Conservation (phyloP, 2,113 vertebrate species). For the Engystomops pustulosus region DNA sequence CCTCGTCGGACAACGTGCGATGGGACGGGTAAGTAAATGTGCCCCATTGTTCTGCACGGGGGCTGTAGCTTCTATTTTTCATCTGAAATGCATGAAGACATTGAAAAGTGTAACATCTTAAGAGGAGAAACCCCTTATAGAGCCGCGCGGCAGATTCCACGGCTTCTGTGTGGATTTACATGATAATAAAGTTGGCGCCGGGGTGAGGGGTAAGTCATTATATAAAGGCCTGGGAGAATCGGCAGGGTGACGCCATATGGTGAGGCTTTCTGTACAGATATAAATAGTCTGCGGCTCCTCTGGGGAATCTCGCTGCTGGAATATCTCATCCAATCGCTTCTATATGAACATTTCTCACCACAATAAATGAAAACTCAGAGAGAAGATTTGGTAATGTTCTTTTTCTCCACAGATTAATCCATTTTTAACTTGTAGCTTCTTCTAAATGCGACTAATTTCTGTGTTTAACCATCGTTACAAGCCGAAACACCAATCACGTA, state of each 20-base stretch:
- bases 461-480: neutral
- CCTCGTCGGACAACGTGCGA: too few species aligned
- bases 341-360: constrained; percentile 26
- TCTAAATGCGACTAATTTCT: neutral
- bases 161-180: neutral
- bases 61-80: too few species aligned
- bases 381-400: neutral
- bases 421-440: neutral
- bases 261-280: constrained; percentile 27
- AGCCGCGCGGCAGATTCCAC: too few species aligned
- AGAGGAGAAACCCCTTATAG: too few species aligned
- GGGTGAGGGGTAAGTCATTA: constrained; percentile 19
- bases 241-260: constrained; percentile 32
- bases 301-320: constrained; percentile 32
- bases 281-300: constrained; percentile 32
- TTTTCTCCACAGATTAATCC: neutral
- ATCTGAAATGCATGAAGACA: too few species aligned
- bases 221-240: constrained; percentile 21
- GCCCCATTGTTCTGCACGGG: too few species aligned
- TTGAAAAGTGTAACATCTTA: too few species aligned
- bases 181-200: neutral
- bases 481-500: neutral
- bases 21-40: too few species aligned
- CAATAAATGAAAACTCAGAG: neutral
- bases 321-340: constrained; percentile 18